Evolutionary conservation across 2,797 vertebrate genomes (phyloP).

Genomic region (Coregonus sp.): DNA sequence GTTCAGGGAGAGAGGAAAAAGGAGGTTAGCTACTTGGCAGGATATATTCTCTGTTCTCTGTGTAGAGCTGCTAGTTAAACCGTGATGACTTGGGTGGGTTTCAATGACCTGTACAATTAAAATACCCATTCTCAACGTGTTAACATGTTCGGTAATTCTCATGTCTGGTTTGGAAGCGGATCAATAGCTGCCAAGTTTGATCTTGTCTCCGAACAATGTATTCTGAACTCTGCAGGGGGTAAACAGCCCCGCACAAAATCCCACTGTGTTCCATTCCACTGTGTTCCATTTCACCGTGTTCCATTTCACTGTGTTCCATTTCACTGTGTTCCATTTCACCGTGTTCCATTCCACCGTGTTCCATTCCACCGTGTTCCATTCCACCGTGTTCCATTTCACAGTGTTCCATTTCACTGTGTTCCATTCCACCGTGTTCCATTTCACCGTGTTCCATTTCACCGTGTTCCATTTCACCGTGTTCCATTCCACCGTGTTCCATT

Average conservation of each 20-base stretch:
- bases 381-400: constrained; percentile 45
- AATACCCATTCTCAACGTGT: constrained; percentile 65
- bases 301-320: constrained; percentile 65
- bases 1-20: constrained; percentile 13
- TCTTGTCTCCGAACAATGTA: constrained; percentile 70
- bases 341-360: constrained; percentile 61
- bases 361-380: constrained; percentile 54
- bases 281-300: constrained; percentile 61
- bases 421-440: constrained; percentile 26
- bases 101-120: constrained; percentile 70
- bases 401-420: constrained; percentile 69
- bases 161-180: constrained; percentile 67
- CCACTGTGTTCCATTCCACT: constrained; percentile 1
- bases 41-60: neutral
- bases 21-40: constrained; percentile 12
- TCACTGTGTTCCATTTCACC: constrained; percentile 70
- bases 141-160: constrained; percentile 72
- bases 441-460: constrained; percentile 71
- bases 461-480: constrained; percentile 61
- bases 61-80: constrained; percentile 42
- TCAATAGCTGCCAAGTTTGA: constrained; percentile 78
- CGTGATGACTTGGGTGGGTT: constrained; percentile 43
- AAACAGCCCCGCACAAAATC: constrained; percentile 69
- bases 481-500: constrained; percentile 62
- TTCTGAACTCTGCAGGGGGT: constrained; percentile 69